Evolutionary conservation across 2,113 vertebrate genomes (phyloP), one percentile per base, ranked within the genome.

Genomic region (Caranx melampygus): DNA sequence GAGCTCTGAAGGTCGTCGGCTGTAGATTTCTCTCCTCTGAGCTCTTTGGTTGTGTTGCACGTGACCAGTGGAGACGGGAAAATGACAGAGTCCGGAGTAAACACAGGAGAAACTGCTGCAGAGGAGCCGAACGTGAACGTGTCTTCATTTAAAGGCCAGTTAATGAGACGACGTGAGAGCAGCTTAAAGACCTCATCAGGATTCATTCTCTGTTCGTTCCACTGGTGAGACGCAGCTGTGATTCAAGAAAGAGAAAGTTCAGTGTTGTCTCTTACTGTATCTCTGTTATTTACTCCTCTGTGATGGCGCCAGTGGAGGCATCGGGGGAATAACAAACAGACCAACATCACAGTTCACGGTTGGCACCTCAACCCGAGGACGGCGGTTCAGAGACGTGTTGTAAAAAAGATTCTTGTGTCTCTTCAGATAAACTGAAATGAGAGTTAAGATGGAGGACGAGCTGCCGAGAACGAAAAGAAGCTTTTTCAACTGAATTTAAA

Each of bases 121-220:
- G 51, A 72, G 0, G 20, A 71, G 61, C 44, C 40, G 15, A 69
- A 63, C 51, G 31, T 15, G 37, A 63, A 72, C 47, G 63, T 78
- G 68, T 82, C 79, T 69, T 75, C 68, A 67, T 75, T 88, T 75
- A 79, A 85, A 68, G 60, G 75, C 79, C 78, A 74, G 81, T 91
- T 91, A 83, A 89, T 90, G 44, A 87, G 74, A 79, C 55, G 52
- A 79, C 70, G 33, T 10, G 3, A 26, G 15, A 67, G 77, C 47
- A 51, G 79, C 87, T 82, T 82, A 81, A 89, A 77, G 73, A 42
- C 51, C 79, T 76, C 72, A 47, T 76, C 81, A 60, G 18, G 52
- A 72, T 79, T 88, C 64, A 83, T 88, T 91, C 85, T 79, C 70
- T 76, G 47, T 83, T 83, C 84, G 85, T 82, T 75, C 71, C 58